phyloP scores from a whole-genome alignment of 1,140 invertebrate species.

The Uloborus diversus region DNA sequence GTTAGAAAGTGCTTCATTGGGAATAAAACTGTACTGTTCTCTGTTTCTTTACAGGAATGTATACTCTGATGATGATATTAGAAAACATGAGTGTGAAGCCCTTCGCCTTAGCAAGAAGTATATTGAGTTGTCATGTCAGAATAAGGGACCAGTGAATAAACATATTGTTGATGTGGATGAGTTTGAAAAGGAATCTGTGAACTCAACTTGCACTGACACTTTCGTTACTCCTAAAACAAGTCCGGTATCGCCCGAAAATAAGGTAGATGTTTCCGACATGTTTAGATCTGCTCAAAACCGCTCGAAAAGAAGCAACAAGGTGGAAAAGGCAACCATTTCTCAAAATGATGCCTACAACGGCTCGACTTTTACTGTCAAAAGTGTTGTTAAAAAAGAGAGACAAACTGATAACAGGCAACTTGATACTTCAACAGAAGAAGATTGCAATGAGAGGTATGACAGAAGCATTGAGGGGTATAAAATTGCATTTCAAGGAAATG shows the following conservation, averaged over 20 bases:
- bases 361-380: background rate
- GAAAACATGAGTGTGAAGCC: constrained; percentile 56
- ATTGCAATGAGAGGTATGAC: background rate
- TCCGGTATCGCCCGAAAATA: constrained; percentile 52
- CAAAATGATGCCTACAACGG: background rate
- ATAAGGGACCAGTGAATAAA: constrained; percentile 23
- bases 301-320: too few species aligned
- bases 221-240: constrained; percentile 56
- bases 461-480: background rate
- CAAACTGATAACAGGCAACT: background rate
- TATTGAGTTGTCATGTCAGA: constrained; percentile 19
- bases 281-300: constrained; percentile 19
- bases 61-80: constrained; percentile 56
- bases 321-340: background rate
- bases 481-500: background rate
- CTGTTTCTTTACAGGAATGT: constrained; percentile 44
- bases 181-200: constrained; percentile 44
- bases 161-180: constrained; percentile 47
- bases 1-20: too few species aligned
- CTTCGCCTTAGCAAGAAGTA: constrained; percentile 47
- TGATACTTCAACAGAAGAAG: background rate
- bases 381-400: background rate
- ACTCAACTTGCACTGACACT: constrained; percentile 35
- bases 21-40: too few species aligned
- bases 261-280: constrained; percentile 17